Base-by-base conservation (phyloP, 2,113 vertebrate species). In the Sylvietta virens region DNA sequence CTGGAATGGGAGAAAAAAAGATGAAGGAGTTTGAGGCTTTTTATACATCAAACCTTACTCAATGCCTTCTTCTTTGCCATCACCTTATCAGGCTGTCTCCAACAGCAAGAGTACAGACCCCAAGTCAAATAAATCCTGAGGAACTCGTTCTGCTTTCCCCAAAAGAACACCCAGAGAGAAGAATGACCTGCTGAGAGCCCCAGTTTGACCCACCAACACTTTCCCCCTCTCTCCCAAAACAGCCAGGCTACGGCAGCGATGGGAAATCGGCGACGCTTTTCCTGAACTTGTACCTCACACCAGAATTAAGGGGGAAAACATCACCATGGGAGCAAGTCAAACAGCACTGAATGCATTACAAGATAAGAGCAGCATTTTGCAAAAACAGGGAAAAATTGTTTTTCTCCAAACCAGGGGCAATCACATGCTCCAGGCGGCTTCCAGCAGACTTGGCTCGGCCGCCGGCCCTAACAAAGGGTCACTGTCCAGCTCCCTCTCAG, bases 321-420 rank as follows among this genome's bases (percentile, higher is more conserved):
- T 44, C 81, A 62, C 89, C 81, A 56, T 9, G 37, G 82, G 56
- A 78, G 53, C 1, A 0, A 84, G 5, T 44, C 69, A 78, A 71
- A 45, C 56, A n/a, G 76, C 53, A 1, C 61, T 17, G 88, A 82
- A 76, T n/a, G 72, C 64, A 74, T 28, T 7, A 54, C 28, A 81
- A 82, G 51, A 70, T 37, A 70, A 91, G 64, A 82, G 69, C 4
- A 1, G 64, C 81, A 81, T 88, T 93, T 81, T 73, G 81, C 40
- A 91, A 50, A 89, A 88, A 66, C 71, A 92, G 87, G 72, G 54
- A 11, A 92, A 97, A 96, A 79, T 60, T 96, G 92, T 96, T 96
- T 92, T 67, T 58, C 90, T 66, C 45, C 26, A 23, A 67, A 54
- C 1, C 91, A 91, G 62, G 20, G 64, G 74, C 74, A 42, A 78